These are phyloP conservation scores for Oplegnathus fasciatus DNA, from an alignment of 2,113 vertebrate species.

Conservation along the genomic window DNA sequence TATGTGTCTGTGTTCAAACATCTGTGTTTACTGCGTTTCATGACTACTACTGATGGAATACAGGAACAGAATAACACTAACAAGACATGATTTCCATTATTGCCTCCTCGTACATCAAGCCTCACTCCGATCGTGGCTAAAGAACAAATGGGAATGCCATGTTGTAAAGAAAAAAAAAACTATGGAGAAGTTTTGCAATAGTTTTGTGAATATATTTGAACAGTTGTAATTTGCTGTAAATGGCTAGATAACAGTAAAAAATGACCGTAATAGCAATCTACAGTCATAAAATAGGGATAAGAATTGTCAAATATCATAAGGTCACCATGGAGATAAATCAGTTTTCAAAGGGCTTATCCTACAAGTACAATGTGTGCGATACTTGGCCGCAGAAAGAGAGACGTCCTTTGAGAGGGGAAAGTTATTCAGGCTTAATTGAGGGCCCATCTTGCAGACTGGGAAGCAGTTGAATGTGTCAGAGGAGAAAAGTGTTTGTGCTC, in stretches of 20 bases:
- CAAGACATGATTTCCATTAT: conserved; percentile 59
- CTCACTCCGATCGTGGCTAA: background rate
- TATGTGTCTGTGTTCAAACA: conserved; percentile 83
- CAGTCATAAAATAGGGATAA: conserved; percentile 38
- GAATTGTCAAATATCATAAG: conserved; percentile 15
- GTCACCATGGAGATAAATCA: conserved; percentile 54
- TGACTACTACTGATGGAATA: conserved; percentile 84
- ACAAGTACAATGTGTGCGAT: conserved; percentile 57
- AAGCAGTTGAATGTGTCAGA: conserved; percentile 75
- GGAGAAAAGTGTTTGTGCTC: conserved; percentile 74
- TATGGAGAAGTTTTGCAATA: background rate
- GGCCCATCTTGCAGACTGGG: conserved; percentile 76
- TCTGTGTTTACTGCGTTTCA: conserved; percentile 83
- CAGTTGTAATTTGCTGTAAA: background rate
- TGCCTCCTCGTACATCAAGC: conserved; percentile 45
- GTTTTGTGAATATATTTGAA: conserved; percentile 3
- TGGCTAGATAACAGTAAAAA: background rate
- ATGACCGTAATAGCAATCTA: background rate
- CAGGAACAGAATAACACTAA: conserved; percentile 83
- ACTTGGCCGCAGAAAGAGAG: conserved; percentile 55
- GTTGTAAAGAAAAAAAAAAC: background rate
- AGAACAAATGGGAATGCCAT: background rate
- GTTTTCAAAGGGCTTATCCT: conserved; percentile 24
- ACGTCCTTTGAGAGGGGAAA: conserved; percentile 73
- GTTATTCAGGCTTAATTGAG: conserved; percentile 82